These are phyloP conservation scores for Octonoba sinensis DNA, from an alignment of 2,888 invertebrate species.

Conservation along the genomic window DNA sequence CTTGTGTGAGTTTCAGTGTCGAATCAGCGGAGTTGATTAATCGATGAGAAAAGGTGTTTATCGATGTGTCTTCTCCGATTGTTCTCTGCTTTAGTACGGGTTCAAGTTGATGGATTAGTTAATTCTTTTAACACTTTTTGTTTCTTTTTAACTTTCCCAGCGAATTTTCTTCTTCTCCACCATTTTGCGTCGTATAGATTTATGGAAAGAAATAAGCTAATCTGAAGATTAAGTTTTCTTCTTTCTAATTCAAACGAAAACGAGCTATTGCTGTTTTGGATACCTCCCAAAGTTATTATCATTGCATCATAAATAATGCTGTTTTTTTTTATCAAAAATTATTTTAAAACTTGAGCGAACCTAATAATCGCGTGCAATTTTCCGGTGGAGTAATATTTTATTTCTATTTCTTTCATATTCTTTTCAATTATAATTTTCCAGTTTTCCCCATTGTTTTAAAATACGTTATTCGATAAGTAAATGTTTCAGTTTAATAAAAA, in stretches of 20 bases:
- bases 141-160: background rate
- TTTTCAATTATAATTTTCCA: no score
- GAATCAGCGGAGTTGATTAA: slow-evolving; percentile 49
- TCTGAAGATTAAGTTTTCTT: slow-evolving; percentile 16
- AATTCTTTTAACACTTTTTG: slow-evolving; percentile 60
- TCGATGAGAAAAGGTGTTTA: slow-evolving; percentile 63
- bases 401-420: no score
- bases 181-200: slow-evolving; percentile 3
- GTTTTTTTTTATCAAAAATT: background rate
- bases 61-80: slow-evolving; percentile 61
- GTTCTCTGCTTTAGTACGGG: slow-evolving; percentile 11
- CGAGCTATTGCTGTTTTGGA: no score
- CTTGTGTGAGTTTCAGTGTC: slow-evolving; percentile 40
- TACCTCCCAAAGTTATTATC: no score
- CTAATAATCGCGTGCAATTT: background rate
- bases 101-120: slow-evolving; percentile 58
- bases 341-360: background rate
- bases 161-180: slow-evolving; percentile 17
- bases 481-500: background rate
- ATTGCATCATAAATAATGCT: background rate
- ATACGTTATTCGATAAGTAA: background rate
- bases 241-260: background rate
- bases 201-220: slow-evolving; percentile 29
- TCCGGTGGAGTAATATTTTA: no score
- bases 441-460: background rate